Conservation (phyloP, 1,140 invertebrate genomes). For the Drosophila orena region DNA sequence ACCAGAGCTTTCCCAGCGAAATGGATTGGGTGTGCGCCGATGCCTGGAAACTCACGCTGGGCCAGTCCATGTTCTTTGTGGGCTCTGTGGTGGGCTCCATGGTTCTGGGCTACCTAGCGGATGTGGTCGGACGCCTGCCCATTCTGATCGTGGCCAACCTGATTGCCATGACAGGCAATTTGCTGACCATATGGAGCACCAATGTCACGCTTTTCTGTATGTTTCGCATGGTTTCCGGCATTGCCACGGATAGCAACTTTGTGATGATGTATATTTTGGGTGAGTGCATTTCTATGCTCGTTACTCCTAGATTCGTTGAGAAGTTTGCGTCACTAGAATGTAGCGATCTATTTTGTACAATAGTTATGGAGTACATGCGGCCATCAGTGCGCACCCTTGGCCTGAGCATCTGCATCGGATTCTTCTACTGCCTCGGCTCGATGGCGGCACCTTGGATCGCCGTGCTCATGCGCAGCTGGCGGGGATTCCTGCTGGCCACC, state of each 20-base stretch:
- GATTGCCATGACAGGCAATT: slow-evolving; percentile 86
- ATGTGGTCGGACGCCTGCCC: slow-evolving; percentile 87
- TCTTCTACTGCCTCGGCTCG: slow-evolving; percentile 87
- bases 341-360: too few relatives aligned
- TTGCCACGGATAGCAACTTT: slow-evolving; percentile 87
- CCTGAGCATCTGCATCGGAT: slow-evolving; percentile 87
- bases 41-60: slow-evolving; percentile 86
- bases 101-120: slow-evolving; percentile 86
- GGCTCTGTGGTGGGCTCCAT: slow-evolving; percentile 87
- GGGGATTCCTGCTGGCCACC: slow-evolving; percentile 85
- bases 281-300: slow-evolving; percentile 44
- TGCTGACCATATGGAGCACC: slow-evolving; percentile 86
- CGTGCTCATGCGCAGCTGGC: slow-evolving; percentile 86
- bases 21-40: slow-evolving; percentile 87
- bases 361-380: slow-evolving; percentile 87
- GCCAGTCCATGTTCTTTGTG: slow-evolving; percentile 87
- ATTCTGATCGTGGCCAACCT: slow-evolving; percentile 86
- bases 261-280: slow-evolving; percentile 88
- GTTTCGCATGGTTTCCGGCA: slow-evolving; percentile 86
- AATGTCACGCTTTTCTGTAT: slow-evolving; percentile 85
- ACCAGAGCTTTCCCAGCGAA: slow-evolving; percentile 74
- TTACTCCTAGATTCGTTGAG: too few relatives aligned
- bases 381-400: slow-evolving; percentile 86
- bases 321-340: too few relatives aligned
- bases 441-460: slow-evolving; percentile 87